Evolutionary conservation across 2,113 vertebrate genomes (phyloP).

Genomic region (Bufo bufo): DNA sequence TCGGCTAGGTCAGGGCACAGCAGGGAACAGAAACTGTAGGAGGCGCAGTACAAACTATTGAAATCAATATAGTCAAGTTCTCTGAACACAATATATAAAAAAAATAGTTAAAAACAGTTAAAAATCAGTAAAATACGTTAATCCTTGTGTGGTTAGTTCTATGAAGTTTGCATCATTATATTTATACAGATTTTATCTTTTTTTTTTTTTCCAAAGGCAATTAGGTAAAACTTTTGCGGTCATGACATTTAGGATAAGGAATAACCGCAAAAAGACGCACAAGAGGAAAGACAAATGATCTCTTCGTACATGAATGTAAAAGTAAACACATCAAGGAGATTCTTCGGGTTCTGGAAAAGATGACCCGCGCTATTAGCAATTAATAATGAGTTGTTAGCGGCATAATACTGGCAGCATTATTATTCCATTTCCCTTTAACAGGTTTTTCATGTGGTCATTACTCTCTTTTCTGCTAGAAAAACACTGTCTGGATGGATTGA

Average conservation of each 20-base stretch:
- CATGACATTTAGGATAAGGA: conserved; percentile 31
- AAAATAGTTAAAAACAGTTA: not conserved
- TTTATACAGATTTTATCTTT: not conserved
- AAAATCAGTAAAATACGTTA: not conserved
- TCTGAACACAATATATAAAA: not conserved
- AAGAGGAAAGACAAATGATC: conserved; percentile 31
- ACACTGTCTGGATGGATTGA: not conserved
- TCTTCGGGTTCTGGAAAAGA: conserved; percentile 8
- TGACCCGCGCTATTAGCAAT: conserved; percentile 35
- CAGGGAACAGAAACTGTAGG: no score
- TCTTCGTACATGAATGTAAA: not conserved
- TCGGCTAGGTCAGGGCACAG: no score
- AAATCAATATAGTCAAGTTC: not conserved
- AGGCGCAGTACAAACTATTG: not conserved
- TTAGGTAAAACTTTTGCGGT: conserved; percentile 34
- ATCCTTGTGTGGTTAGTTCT: not conserved
- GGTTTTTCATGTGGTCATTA: conserved; percentile 29
- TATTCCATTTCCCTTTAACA: conserved; percentile 3
- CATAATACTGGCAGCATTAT: conserved; percentile 16
- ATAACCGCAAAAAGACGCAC: not conserved
- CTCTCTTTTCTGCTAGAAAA: conserved; percentile 7
- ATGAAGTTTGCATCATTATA: conserved; percentile 16
- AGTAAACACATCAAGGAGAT: conserved; percentile 47
- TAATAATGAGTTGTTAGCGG: conserved; percentile 45
- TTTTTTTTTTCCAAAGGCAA: not conserved